Base-by-base conservation (phyloP, 2,888 invertebrate genomes). In the Scrobipalpa costella region DNA sequence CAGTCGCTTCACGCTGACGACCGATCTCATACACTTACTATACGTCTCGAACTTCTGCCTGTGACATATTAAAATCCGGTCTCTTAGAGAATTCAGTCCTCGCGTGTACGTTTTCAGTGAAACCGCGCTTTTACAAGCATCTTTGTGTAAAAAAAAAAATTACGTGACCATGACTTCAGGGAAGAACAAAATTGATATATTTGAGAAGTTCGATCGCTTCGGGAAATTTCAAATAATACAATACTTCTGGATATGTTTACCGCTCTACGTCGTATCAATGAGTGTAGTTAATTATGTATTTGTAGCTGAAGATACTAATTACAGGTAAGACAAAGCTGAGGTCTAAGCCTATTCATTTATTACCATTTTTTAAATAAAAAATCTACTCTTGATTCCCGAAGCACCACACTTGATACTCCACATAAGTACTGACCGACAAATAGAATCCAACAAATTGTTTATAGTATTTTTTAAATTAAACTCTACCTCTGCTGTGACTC, bases 281-380 rank as follows among this genome's bases (percentile, higher is more conserved):
- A 79, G 83, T 57, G 81, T 85, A 65, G 83, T 86, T 15, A 88
- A 88, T 68, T 88, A 85, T 70, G 79, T 87, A 61, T 87, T 88
- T 72, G 84, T 86, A 55, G 85, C 88, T 34, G 85, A 85, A 75
- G 78, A 84, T 69, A 74, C 81, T 44, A 73, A 80, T 61, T 82
- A 84, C 71, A 84, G 88, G 86, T 86, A 75, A 76, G 70, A 21
- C 17, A 17, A 15, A 8, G 17, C 19, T 49, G 6, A 49, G 0
- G n/a, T 7, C n/a, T 15, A 7, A 0, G 6, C n/a, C 15, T 49
- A n/a, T 47, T 49, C 6, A 3, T 19, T 2, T 49, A 49, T 2
- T 7, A 2, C 11, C 13, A 40, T 13, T 5, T 40, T 40, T 13
- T 40, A 11, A 13, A 27, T 27, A 27, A n/a, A n/a, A n/a, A n/a